Evolutionary conservation across 2,113 vertebrate genomes (phyloP).

Genomic region (Lates calcarifer): DNA sequence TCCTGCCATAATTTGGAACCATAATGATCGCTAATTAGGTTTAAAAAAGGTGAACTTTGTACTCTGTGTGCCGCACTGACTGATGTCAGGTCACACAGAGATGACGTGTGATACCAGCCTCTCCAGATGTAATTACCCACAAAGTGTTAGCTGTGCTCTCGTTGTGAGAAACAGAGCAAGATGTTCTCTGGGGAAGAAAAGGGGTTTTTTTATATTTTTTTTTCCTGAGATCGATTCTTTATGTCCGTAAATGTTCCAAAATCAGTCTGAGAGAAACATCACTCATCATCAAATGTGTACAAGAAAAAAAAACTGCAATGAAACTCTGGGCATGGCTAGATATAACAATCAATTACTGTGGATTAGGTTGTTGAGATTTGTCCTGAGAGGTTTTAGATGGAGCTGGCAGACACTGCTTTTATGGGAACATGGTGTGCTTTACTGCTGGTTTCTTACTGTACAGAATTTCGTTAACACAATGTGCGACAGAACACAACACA

Average conservation of each 20-base stretch:
- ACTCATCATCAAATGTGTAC: not conserved
- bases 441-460: not conserved
- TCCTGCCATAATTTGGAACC: slow-evolving; percentile 5
- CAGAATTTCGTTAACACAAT: slow-evolving; percentile 5
- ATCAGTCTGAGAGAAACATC: not conserved
- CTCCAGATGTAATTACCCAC: slow-evolving; percentile 56
- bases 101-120: slow-evolving; percentile 29
- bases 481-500: slow-evolving; percentile 1
- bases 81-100: slow-evolving; percentile 44
- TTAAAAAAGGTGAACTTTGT: slow-evolving; percentile 44
- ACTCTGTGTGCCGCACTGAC: not conserved
- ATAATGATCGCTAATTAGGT: slow-evolving; percentile 35
- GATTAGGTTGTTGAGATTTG: not conserved
- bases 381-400: slow-evolving; percentile 18
- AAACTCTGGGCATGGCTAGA: not conserved
- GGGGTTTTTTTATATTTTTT: not conserved
- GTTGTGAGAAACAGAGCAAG: slow-evolving; percentile 26
- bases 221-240: not conserved
- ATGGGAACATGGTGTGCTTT: slow-evolving; percentile 16
- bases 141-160: slow-evolving; percentile 25
- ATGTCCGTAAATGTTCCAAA: slow-evolving; percentile 7
- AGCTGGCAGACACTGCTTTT: not conserved
- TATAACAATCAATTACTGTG: not conserved
- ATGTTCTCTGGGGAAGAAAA: slow-evolving; percentile 32
- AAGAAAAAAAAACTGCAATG: not conserved